Conservation (phyloP, 1,140 invertebrate species). For the Marisa cornuarietis region DNA sequence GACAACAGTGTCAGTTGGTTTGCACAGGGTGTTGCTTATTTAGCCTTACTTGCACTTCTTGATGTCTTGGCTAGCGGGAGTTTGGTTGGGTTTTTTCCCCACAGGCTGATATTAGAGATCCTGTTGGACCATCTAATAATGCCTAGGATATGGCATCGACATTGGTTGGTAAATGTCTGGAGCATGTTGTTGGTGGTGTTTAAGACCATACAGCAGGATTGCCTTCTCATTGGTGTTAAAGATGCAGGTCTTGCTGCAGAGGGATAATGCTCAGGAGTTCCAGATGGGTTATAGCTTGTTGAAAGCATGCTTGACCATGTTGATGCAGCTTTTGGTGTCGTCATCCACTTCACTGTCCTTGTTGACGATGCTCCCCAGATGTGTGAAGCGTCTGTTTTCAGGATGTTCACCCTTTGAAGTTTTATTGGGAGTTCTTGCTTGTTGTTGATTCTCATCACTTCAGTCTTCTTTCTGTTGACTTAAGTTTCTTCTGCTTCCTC, state of each 20-base stretch:
- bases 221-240: constrained; percentile 37
- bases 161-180: constrained; percentile 5
- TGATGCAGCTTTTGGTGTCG: no score
- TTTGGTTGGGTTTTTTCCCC: no score
- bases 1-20: background rate
- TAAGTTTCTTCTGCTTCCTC: background rate
- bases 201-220: constrained; percentile 35
- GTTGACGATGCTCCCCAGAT: constrained; percentile 11
- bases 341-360: no score
- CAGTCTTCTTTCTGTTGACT: constrained; percentile 3
- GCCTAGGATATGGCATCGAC: no score
- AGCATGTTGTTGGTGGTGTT: background rate
- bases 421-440: no score
- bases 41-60: no score
- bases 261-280: constrained; percentile 18
- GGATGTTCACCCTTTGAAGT: no score
- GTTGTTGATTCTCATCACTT: background rate
- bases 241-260: background rate
- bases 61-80: no score
- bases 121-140: no score
- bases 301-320: constrained; percentile 22
- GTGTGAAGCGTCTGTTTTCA: background rate
- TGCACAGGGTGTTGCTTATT: background rate
- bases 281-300: constrained; percentile 19
- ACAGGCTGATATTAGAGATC: no score